Evolutionary conservation across 2,888 invertebrate species (phyloP), one percentile per base, ranked within the genome.

Genomic region (Marasmarcha lunaedactyla): DNA sequence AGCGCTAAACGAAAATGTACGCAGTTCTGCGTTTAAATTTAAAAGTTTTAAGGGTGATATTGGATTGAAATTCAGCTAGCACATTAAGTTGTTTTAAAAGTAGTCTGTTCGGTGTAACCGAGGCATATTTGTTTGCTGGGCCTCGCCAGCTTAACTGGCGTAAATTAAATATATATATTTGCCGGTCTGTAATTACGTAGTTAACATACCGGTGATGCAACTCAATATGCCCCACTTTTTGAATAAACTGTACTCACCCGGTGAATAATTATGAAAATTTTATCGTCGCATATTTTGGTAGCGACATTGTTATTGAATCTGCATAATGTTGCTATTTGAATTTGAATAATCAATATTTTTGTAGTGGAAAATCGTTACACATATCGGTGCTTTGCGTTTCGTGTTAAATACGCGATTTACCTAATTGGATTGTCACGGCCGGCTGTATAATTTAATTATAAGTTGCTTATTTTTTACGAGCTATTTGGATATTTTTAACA

Each of bases 91-190:
- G 46, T 49, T 42, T 46, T 41, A 37, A 40, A 35, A 42, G 44
- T 45, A 40, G 42, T 42, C 40, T 39, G 42, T 35, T 41, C 41
- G 45, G 40, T 43, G 49, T 42, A 45, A 51, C 55, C 51, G 48
- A 20, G 4, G 20, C 51, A 56, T 59, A 57, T 57, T 58, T 61
- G 59, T 63, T 63, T 57, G 49, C 49, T 49, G 54, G 56, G 52
- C 54, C 52, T 49, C 48, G 53, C 47, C 51, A 48, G 20, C 20
- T 63, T 50, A 60, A 56, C 61, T 49, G 50, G 56, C 49, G 60
- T 63, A 61, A 71, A 73, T 71, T 72, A 71, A 74, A 73, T 30
- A 20, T 20, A 20, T 61, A 59, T 57, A 63, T 71, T 68, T 68
- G 63, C 60, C 46, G 51, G 44, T 52, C 51, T 55, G 59, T 70